Evolutionary conservation across 2,797 vertebrate species (phyloP).

Genomic region (Hyperoplus lanceolatus): DNA sequence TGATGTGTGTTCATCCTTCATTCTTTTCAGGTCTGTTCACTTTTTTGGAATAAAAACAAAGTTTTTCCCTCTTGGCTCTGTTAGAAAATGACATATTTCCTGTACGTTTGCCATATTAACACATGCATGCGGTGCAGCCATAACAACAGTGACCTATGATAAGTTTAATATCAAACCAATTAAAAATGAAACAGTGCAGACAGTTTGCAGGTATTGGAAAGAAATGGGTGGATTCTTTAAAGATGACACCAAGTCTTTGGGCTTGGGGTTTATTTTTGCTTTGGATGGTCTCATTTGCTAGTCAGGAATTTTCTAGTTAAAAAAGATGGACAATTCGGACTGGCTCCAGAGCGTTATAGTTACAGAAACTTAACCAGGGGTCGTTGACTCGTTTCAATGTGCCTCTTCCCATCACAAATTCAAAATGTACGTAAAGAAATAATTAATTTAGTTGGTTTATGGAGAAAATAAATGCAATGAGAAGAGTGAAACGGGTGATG

Average conservation of each 20-base stretch:
- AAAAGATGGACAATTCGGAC: too few species aligned
- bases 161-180: conserved; percentile 3
- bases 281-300: not conserved
- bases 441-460: too few species aligned
- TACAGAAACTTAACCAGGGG: too few species aligned
- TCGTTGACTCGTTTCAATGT: too few species aligned
- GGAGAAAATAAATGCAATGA: too few species aligned
- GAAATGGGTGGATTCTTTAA: not conserved
- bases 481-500: too few species aligned
- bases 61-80: not conserved
- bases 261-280: not conserved
- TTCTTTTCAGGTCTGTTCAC: not conserved
- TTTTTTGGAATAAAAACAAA: not conserved
- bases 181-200: not conserved
- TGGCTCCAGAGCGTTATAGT: too few species aligned
- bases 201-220: not conserved
- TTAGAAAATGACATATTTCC: not conserved
- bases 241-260: not conserved
- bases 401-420: too few species aligned
- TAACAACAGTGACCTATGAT: conserved; percentile 3
- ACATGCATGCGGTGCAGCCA: conserved; percentile 3
- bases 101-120: not conserved
- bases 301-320: not conserved
- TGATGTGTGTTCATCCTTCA: not conserved
- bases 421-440: too few species aligned